Evolutionary conservation across 1,140 invertebrate species (phyloP), one percentile per base, ranked within the genome.

Genomic region (Bombus pyrosoma): DNA sequence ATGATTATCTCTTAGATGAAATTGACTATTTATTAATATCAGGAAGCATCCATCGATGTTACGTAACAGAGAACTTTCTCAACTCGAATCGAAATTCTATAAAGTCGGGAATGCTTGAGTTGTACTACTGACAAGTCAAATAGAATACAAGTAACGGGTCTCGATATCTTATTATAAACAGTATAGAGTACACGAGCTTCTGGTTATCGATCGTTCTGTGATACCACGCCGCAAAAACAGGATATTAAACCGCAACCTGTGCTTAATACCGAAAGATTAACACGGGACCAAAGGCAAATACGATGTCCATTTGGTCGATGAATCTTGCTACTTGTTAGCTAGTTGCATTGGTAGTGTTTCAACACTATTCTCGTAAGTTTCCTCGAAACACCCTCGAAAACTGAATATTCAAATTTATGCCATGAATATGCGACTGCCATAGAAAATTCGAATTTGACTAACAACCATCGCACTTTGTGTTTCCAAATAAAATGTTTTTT

Each of bases 211-310:
- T 74, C 4, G 39, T 41, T n/a, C 3, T 5, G 1, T 28, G 68
- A 71, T 34, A 34, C 18, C 18, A 66, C 32, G 22, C 34, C 37
- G 34, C 66, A 68, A 68, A 68, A 68, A 68, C 66, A 34, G 66
- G 66, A 37, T 68, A 68, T 37, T 34, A 37, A 68, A 68, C 66
- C 66, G 66, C 37, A 71, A 71, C 37, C 68, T 71, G 37, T 37
- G 68, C 34, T 37, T 68, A 71, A 39, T 28, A 71, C 25, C 37
- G 32, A 68, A 37, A 15, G 32, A 37, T 68, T 68, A 68, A 68
- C 32, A 68, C 15, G 18, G 32, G 66, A 9, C 32, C 32, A 34
- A 47, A 34, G 22, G 37, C 37, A 71, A 71, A 39, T 39, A 71
- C 68, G 9, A 71, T 71, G 25, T 71, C 68, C n/a, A 39, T 71